phyloP scores from a whole-genome alignment of 2,888 invertebrate species.

The Caenorhabditis sinica region DNA sequence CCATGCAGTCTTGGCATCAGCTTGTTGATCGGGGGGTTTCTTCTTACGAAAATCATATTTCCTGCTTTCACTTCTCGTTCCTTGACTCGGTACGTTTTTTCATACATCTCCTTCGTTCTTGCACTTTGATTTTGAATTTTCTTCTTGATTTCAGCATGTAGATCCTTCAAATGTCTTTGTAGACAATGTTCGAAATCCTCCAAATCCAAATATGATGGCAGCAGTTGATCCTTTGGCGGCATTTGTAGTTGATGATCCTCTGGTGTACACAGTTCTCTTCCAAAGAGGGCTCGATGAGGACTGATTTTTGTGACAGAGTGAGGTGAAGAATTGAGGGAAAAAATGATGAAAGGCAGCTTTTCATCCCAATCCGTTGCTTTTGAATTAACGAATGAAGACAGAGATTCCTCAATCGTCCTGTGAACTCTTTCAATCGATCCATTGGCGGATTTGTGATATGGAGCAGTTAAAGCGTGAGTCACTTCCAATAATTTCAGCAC shows the following conservation, averaged over 20 bases:
- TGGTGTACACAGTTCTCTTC: not conserved
- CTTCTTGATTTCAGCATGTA: not conserved
- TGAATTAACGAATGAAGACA: constrained; percentile 7
- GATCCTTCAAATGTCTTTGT: not conserved
- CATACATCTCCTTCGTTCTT: no score
- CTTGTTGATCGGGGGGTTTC: not conserved
- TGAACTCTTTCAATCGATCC: constrained; percentile 35
- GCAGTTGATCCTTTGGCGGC: not conserved
- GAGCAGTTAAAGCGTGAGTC: not conserved
- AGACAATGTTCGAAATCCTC: no score
- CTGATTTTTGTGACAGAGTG: not conserved
- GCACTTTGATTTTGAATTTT: not conserved
- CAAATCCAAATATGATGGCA: no score
- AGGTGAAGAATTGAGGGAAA: constrained; percentile 6
- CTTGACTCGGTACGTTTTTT: not conserved
- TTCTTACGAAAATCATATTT: constrained; percentile 5
- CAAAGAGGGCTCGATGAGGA: not conserved
- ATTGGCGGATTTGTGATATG: constrained; percentile 31
- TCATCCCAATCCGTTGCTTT: constrained; percentile 34
- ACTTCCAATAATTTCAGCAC: constrained; percentile 13
- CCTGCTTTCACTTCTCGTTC: not conserved
- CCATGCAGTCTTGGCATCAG: constrained; percentile 8
- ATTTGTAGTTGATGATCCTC: not conserved
- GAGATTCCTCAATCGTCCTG: constrained; percentile 32
- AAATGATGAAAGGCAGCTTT: not conserved